phyloP scores from a whole-genome alignment of 2,888 invertebrate species.

The Leuctra nigra region DNA sequence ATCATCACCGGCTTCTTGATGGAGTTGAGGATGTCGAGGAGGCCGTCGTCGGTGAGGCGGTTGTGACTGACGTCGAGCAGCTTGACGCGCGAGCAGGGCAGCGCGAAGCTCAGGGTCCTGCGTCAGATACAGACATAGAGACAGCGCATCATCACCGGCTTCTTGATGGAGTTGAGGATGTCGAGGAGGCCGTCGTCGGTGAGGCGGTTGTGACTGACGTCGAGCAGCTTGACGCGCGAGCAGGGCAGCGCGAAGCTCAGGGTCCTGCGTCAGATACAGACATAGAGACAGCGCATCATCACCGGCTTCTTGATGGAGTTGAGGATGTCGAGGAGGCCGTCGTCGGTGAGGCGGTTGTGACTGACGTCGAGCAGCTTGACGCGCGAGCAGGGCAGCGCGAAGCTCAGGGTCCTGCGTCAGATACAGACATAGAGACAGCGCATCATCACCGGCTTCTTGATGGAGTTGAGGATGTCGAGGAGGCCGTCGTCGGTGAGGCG shows the following conservation, averaged over 20 bases:
- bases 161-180: conserved; percentile 50
- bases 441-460: conserved; percentile 47
- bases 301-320: conserved; percentile 51
- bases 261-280: conserved; percentile 47
- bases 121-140: conserved; percentile 38
- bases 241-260: conserved; percentile 49
- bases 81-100: conserved; percentile 52
- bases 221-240: conserved; percentile 50
- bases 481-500: conserved; percentile 48
- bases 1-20: conserved; percentile 48
- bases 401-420: conserved; percentile 48
- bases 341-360: conserved; percentile 48
- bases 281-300: conserved; percentile 37
- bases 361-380: conserved; percentile 51
- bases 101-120: conserved; percentile 46
- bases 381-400: conserved; percentile 50
- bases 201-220: conserved; percentile 51
- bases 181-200: conserved; percentile 47
- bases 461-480: conserved; percentile 46
- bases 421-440: conserved; percentile 40
- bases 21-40: conserved; percentile 48
- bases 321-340: conserved; percentile 47
- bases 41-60: conserved; percentile 46
- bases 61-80: conserved; percentile 53
- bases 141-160: conserved; percentile 41